Evolutionary conservation across 2,797 vertebrate genomes (phyloP).

Genomic region (Yasuhikotakia modesta): DNA sequence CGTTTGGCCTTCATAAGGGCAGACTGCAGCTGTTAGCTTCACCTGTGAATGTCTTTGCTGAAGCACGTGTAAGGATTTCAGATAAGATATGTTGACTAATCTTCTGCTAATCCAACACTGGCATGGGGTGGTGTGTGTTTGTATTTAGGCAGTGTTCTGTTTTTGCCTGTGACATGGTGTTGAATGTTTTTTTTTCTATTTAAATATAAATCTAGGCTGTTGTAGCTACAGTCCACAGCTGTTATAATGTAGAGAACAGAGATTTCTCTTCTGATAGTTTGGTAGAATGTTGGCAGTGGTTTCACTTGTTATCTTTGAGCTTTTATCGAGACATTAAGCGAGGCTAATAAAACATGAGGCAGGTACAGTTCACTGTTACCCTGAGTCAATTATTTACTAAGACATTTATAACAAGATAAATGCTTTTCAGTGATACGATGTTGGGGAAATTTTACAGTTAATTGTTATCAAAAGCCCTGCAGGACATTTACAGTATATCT

Average conservation of each 20-base stretch:
- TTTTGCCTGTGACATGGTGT: neutral
- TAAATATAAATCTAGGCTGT: neutral
- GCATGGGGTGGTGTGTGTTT: neutral
- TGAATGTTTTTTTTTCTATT: neutral
- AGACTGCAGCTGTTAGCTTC: neutral
- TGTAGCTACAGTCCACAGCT: neutral
- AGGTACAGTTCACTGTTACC: neutral
- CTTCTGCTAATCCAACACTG: neutral
- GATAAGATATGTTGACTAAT: neutral
- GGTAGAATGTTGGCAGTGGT: neutral
- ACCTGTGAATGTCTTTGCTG: neutral
- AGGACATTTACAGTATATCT: neutral
- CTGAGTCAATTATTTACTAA: neutral
- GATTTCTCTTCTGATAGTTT: neutral
- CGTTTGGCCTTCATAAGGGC: neutral
- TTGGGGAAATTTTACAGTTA: neutral
- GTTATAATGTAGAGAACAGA: neutral
- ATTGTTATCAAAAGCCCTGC: neutral
- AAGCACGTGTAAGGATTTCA: neutral
- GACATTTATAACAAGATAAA: neutral
- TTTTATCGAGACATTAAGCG: neutral
- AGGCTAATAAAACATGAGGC: neutral
- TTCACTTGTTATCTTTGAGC: neutral
- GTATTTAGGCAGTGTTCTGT: neutral
- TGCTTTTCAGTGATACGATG: neutral